Evolutionary conservation across 2,797 vertebrate species (phyloP).

Genomic region (Pelodytes ibericus): DNA sequence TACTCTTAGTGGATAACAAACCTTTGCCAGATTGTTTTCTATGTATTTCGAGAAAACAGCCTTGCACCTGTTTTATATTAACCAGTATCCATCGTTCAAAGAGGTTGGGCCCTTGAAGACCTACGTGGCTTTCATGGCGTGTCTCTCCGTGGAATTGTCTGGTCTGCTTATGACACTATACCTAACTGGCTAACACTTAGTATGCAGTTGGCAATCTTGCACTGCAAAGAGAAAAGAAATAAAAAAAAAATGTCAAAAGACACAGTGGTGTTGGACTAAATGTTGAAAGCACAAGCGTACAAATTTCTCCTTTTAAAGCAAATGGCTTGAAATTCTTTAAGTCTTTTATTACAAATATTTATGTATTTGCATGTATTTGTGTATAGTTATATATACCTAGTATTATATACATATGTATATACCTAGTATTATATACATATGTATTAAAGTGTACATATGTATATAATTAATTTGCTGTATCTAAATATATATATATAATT

Average conservation of each 20-base stretch:
- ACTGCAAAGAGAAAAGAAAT: conserved; percentile 59
- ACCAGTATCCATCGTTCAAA: conserved; percentile 58
- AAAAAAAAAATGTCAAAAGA: conserved; percentile 22
- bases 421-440: no score
- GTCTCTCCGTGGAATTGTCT: conserved; percentile 44
- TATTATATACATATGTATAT: not conserved
- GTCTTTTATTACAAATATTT: conserved; percentile 61
- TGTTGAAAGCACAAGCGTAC: conserved; percentile 55
- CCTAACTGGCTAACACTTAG: conserved; percentile 55
- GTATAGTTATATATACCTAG: conserved; percentile 24
- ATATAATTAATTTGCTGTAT: conserved; percentile 33
- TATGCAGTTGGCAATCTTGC: conserved; percentile 56
- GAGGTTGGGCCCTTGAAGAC: conserved; percentile 33
- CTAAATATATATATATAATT: conserved; percentile 60
- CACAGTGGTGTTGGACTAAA: conserved; percentile 50
- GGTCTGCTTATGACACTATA: conserved; percentile 48
- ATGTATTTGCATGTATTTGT: not conserved
- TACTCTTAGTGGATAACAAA: conserved; percentile 58
- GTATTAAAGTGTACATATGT: conserved; percentile 14
- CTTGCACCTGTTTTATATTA: conserved; percentile 56
- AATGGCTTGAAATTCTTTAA: conserved; percentile 59
- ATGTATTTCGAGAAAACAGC: conserved; percentile 51
- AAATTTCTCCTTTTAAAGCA: conserved; percentile 37
- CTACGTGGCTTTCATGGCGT: conserved; percentile 45
- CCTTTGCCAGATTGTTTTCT: conserved; percentile 61